phyloP scores from a whole-genome alignment of 2,113 vertebrate species.

The Corythornis madagascariensis region DNA sequence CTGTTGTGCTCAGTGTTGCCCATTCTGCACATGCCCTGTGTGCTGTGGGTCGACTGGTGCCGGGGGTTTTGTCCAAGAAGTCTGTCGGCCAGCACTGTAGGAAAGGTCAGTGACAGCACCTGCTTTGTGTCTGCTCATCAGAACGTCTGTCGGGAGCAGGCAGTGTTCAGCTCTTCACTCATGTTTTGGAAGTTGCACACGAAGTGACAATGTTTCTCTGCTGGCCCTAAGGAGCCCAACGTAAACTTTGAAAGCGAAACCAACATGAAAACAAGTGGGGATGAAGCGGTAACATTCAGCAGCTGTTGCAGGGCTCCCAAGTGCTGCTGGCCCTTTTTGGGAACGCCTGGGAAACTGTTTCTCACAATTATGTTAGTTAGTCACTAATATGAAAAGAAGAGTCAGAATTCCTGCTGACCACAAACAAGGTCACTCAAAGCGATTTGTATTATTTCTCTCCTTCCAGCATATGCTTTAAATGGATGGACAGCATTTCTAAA shows the following conservation, averaged over 20 bases:
- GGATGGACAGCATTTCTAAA: background rate
- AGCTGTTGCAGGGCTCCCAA: background rate
- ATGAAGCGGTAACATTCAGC: background rate
- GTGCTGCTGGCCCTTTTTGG: constrained; percentile 14
- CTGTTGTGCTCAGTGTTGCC: background rate
- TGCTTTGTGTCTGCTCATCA: background rate
- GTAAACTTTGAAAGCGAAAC: background rate
- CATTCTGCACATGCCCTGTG: fast-evolving
- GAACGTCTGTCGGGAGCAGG: background rate
- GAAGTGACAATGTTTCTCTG: background rate
- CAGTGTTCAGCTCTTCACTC: background rate
- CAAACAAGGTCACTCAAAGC: background rate
- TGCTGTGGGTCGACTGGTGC: background rate
- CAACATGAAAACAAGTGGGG: background rate
- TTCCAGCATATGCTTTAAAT: background rate
- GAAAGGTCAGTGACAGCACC: background rate
- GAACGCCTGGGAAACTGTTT: background rate
- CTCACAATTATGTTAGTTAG: constrained; percentile 10
- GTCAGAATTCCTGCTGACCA: background rate
- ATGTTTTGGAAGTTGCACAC: background rate
- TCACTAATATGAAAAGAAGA: background rate
- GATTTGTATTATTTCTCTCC: background rate
- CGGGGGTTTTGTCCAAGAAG: background rate
- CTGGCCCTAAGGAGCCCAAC: background rate
- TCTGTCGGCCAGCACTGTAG: background rate